Conservation (phyloP, 2,797 vertebrate species). For the Poeciliopsis presidionis region DNA sequence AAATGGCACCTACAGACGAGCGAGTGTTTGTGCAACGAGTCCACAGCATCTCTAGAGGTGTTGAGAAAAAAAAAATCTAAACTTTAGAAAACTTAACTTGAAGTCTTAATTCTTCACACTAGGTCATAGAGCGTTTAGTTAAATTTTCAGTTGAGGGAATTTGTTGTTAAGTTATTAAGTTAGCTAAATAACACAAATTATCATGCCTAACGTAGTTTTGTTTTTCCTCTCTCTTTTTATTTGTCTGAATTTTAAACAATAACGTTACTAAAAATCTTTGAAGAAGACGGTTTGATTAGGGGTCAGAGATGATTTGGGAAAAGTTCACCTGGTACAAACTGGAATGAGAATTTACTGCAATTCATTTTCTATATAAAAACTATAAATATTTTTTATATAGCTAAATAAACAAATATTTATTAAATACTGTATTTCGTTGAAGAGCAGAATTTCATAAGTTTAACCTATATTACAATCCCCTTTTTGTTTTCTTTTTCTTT, state of each 20-base stretch:
- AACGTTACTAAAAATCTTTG: neutral
- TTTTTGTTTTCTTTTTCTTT: neutral
- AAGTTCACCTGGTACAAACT: neutral
- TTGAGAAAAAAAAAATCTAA: neutral
- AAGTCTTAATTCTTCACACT: neutral
- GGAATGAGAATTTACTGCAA: neutral
- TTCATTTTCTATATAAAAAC: neutral
- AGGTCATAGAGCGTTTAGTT: neutral
- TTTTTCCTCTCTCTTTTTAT: neutral
- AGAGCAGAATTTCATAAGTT: no score
- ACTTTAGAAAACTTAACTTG: neutral
- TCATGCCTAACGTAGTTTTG: neutral
- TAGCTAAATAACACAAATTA: neutral
- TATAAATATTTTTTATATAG: neutral
- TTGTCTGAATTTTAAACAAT: neutral
- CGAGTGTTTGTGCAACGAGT: neutral
- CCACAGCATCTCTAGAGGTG: neutral
- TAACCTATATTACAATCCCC: neutral
- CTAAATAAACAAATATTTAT: neutral
- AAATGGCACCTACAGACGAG: neutral
- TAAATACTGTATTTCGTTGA: neutral
- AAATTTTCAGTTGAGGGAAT: neutral
- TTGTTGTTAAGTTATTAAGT: neutral
- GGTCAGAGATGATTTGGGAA: neutral
- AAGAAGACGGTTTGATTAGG: neutral